Evolutionary conservation across 2,797 vertebrate genomes (phyloP).

Genomic region (Schizopygopsis pylzovi): DNA sequence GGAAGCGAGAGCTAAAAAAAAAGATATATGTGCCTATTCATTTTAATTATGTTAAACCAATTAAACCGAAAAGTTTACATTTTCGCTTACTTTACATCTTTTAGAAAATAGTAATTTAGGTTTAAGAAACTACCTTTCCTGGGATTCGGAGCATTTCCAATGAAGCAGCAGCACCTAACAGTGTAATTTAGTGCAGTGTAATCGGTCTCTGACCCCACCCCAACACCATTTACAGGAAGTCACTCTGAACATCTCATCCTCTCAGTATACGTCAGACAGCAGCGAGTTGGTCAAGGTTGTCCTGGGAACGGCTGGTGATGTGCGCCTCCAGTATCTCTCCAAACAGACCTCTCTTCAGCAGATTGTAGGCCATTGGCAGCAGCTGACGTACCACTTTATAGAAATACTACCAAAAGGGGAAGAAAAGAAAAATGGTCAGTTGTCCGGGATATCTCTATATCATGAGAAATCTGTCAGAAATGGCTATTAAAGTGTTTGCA

Average conservation of each 20-base stretch:
- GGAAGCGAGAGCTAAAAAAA: background rate
- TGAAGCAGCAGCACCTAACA: slow-evolving; percentile 10
- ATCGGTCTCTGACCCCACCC: slow-evolving; percentile 19
- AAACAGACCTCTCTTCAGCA: slow-evolving; percentile 89
- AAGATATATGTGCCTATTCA: background rate
- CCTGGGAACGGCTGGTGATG: slow-evolving; percentile 81
- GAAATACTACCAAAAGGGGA: slow-evolving; percentile 82
- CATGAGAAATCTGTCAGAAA: slow-evolving; percentile 1
- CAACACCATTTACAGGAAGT: slow-evolving; percentile 32
- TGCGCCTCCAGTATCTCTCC: slow-evolving; percentile 90
- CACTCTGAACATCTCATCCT: slow-evolving; percentile 30
- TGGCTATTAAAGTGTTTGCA: background rate
- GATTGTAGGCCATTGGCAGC: slow-evolving; percentile 90
- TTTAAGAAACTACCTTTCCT: slow-evolving; percentile 30
- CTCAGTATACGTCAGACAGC: slow-evolving; percentile 67
- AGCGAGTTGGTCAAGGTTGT: slow-evolving; percentile 83
- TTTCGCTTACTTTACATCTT: background rate
- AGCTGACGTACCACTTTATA: slow-evolving; percentile 93
- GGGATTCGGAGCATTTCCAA: background rate
- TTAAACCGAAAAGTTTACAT: background rate
- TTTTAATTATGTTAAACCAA: background rate
- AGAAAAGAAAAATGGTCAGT: background rate
- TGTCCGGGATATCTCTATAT: background rate
- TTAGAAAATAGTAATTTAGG: background rate
- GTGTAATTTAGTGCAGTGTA: slow-evolving; percentile 7